Percentiles rank a stretch among this genome's conserved stretches.
Evolutionary conservation across 2,797 vertebrate genomes (phyloP).

Genomic region (Galago senegalensis): DNA sequence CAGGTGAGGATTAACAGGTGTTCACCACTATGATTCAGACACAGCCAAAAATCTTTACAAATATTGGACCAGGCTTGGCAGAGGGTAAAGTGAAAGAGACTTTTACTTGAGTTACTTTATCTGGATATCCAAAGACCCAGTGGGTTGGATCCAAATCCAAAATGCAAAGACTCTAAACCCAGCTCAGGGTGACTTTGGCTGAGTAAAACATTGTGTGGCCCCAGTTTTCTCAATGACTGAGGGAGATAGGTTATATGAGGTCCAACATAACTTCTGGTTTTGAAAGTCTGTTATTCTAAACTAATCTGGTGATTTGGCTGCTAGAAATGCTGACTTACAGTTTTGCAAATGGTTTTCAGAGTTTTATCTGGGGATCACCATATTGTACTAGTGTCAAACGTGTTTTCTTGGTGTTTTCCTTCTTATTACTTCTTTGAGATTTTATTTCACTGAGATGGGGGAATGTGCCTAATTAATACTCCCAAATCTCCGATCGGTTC

Average conservation of each 20-base stretch:
- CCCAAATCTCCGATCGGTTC: neutral
- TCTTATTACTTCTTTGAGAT: neutral
- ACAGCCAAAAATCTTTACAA: neutral
- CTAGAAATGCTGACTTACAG: neutral
- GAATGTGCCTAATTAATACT: slow-evolving; percentile 8
- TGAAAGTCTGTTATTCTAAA: neutral
- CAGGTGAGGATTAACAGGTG: neutral
- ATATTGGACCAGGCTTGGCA: neutral
- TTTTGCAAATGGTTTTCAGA: slow-evolving; percentile 33
- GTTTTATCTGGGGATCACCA: neutral
- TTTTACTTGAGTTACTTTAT: neutral
- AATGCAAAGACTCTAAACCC: neutral
- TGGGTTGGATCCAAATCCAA: neutral
- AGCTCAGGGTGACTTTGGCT: neutral
- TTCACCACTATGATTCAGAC: neutral
- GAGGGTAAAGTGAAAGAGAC: neutral
- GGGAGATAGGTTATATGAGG: neutral
- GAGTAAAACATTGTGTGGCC: neutral
- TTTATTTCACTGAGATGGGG: slow-evolving; percentile 40
- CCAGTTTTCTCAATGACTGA: neutral
- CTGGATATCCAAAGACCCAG: neutral
- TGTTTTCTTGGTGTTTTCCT: slow-evolving; percentile 28
- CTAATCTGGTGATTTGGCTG: neutral
- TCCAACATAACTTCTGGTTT: neutral
- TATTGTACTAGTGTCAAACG: neutral